phyloP scores from a whole-genome alignment of 2,888 invertebrate species.

The Alitta virens region DNA sequence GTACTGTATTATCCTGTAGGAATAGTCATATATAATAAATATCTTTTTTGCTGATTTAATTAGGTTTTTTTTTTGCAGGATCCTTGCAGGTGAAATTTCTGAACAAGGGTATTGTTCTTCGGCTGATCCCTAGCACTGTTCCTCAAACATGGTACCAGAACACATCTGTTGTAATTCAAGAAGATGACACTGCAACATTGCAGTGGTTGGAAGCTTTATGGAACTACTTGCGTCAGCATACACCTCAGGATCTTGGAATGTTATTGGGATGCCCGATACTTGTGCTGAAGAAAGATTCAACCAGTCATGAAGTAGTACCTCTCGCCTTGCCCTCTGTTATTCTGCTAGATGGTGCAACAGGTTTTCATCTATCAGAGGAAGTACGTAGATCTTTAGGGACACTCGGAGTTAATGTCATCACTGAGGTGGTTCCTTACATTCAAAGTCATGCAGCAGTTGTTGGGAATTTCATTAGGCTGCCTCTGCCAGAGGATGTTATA shows the following conservation, averaged over 20 bases:
- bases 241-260: constrained; percentile 21
- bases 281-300: constrained; percentile 5
- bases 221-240: constrained; percentile 25
- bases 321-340: constrained; percentile 12
- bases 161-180: neutral
- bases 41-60: no score
- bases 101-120: constrained; percentile 10
- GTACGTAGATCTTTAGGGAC: constrained; percentile 10
- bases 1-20: no score
- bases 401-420: constrained; percentile 20
- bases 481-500: constrained; percentile 25
- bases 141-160: constrained; percentile 16
- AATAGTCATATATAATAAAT: no score
- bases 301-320: constrained; percentile 14
- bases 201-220: constrained; percentile 28
- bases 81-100: constrained; percentile 18
- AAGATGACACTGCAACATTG: neutral
- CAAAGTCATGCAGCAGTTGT: constrained; percentile 24
- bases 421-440: constrained; percentile 21
- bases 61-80: constrained; percentile 19
- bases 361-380: constrained; percentile 12
- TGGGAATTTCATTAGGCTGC: constrained; percentile 25
- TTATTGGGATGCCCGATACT: constrained; percentile 30
- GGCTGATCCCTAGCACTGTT: constrained; percentile 23
- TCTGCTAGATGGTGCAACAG: constrained; percentile 17